These are phyloP conservation scores for Mystacornis crossleyi DNA, from an alignment of 2,113 vertebrate species.

Conservation along the genomic window DNA sequence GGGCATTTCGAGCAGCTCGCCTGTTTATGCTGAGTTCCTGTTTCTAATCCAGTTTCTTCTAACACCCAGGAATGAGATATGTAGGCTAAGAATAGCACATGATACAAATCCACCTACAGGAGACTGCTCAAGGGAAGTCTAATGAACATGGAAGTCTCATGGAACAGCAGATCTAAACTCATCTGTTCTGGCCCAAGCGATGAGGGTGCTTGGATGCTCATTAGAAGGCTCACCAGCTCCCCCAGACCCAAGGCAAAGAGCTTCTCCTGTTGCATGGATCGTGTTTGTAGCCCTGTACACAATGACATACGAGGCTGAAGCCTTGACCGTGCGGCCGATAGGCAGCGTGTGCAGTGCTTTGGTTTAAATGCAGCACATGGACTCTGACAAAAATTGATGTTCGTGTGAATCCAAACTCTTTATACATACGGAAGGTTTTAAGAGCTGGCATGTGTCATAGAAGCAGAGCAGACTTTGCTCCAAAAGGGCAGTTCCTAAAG, in stretches of 20 bases:
- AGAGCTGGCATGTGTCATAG: background rate
- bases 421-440: background rate
- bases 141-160: background rate
- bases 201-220: background rate
- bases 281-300: background rate
- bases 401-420: background rate
- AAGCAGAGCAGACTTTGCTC: background rate
- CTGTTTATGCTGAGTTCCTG: background rate
- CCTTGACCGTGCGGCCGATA: accelerated
- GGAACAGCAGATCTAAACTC: background rate
- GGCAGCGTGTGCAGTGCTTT: background rate
- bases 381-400: background rate
- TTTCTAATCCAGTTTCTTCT: background rate
- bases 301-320: background rate
- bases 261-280: background rate
- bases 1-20: accelerated
- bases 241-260: background rate
- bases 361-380: background rate
- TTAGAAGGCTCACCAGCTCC: background rate
- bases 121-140: background rate
- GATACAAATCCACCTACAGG: background rate
- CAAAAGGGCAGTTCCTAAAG: background rate
- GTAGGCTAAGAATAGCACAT: background rate
- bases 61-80: background rate
- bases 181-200: background rate